Base-by-base conservation (phyloP, 2,113 vertebrate species). In the Upupa epops region DNA sequence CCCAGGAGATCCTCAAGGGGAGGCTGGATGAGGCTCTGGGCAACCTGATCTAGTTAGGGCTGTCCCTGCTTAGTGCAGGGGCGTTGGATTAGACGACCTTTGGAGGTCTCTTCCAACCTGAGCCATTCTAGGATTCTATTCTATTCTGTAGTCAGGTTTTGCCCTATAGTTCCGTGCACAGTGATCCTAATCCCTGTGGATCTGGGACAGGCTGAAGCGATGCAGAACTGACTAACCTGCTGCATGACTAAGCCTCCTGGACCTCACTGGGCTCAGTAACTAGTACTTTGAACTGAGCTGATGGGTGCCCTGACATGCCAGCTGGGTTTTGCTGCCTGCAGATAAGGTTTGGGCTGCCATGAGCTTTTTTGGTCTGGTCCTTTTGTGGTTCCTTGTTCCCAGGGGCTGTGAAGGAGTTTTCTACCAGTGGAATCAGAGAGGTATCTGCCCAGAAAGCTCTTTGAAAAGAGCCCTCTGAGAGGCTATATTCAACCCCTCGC, bases 141-240 rank as follows among this genome's bases (percentile, higher is more conserved):
- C 15, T 42, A 42, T 15, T 42, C 40, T 42, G 15, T 42, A 15
- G 16, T 36, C 60, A 32, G 45, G 4, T 36, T 81, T 77, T 73
- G 58, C 48, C 63, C 54, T 48, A 37, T 64, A 59, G 56, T 79
- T 89, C 68, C 60, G 40, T 2, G 1, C 45, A 8, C 8, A 31
- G n/a, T 17, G 45, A 79, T 76, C 71, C 59, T 63, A 26, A 61
- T 69, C 51, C 59, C 61, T 63, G 25, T 70, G 68, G 36, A 42
- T 72, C 71, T 82, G 66, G 86, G 56, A 54, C 70, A 56, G 87
- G 66, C 66, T 79, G 82, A 75, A 93, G 84, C 14, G 1, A 66
- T 11, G 61, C 64, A 89, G 55, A 63, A 22, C 82, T 94, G 95
- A 90, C 74, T 82, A 59, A 84, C 40, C 75, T 65, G 28, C 74